Conservation (phyloP, 1,140 invertebrate species). For the Temnothorax curvispinosus region DNA sequence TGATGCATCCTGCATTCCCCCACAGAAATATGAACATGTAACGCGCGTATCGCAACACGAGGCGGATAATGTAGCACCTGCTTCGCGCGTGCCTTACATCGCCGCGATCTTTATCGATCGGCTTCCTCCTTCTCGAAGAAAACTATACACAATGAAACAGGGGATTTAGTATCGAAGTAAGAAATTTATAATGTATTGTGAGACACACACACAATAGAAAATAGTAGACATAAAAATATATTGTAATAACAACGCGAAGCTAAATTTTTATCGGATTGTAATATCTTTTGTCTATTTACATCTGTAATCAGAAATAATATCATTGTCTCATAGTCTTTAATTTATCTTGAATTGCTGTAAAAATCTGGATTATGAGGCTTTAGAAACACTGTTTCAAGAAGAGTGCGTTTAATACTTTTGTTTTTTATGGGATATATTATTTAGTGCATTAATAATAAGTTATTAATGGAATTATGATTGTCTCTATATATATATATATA, state of each 20-base stretch:
- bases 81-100: constrained; percentile 3
- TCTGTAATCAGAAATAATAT: not conserved
- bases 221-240: not conserved
- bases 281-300: not conserved
- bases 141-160: not conserved
- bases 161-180: not conserved
- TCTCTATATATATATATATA: not conserved
- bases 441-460: not conserved
- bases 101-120: constrained; percentile 44
- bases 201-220: not conserved
- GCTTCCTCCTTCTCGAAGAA: not conserved
- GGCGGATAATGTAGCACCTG: constrained; percentile 32
- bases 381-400: not conserved
- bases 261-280: not conserved
- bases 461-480: not conserved
- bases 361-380: not conserved
- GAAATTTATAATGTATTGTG: not conserved
- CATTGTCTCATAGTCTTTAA: not conserved
- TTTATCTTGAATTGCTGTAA: not conserved
- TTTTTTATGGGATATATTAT: not conserved
- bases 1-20: constrained; percentile 21
- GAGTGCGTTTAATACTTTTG: not conserved
- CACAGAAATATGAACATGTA: constrained; percentile 36
- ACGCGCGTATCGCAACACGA: constrained; percentile 27
- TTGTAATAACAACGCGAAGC: not conserved